Conservation (phyloP, 2,113 vertebrate genomes). For the Montifringilla adamsi region DNA sequence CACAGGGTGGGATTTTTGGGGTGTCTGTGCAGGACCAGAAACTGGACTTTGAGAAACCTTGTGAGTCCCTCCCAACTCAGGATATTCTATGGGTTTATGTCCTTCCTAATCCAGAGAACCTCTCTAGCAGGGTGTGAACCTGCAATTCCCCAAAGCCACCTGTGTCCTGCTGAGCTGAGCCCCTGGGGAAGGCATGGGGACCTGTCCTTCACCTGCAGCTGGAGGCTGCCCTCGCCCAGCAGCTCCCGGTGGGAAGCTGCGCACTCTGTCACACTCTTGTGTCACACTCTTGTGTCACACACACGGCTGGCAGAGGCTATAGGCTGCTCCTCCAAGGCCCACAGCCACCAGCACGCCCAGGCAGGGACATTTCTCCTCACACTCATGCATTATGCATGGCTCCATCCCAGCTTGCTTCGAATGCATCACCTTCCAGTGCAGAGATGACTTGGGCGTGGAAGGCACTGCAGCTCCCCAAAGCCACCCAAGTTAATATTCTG, state of each 20-base stretch:
- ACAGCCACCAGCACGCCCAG: neutral
- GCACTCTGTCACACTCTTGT: neutral
- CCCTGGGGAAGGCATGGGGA: too few relatives aligned
- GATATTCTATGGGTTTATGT: too few relatives aligned
- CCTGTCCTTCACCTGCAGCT: neutral
- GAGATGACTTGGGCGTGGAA: neutral
- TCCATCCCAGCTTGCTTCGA: neutral
- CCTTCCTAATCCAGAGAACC: neutral
- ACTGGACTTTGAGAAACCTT: fast-evolving
- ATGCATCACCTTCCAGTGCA: neutral
- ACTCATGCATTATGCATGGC: neutral
- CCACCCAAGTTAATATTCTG: neutral
- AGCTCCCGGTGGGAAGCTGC: neutral
- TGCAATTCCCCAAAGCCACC: neutral
- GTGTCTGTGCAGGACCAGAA: neutral
- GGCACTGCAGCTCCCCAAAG: neutral
- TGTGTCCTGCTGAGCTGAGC: fast-evolving
- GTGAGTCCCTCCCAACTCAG: neutral
- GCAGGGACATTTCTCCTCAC: neutral
- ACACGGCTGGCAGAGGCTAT: fast-evolving
- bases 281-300: fast-evolving
- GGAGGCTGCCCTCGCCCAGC: neutral
- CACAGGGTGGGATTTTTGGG: neutral
- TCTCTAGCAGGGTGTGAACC: neutral
- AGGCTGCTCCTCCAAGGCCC: neutral